Base-by-base conservation (phyloP, 2,113 vertebrate genomes). In the Propithecus coquereli region DNA sequence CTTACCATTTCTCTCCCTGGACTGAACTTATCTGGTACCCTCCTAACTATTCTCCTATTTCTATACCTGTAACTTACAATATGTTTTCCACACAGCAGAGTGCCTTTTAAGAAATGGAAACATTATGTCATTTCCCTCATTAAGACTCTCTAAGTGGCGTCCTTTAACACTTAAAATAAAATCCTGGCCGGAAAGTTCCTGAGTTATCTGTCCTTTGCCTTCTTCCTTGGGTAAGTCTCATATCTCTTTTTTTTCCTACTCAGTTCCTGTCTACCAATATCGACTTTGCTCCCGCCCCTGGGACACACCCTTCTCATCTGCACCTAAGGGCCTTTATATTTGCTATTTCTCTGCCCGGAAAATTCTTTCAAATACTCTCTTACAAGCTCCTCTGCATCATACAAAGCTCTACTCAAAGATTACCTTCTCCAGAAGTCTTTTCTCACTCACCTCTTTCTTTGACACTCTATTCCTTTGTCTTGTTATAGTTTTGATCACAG, bases 141-240 rank as follows among this genome's bases (percentile, higher is more conserved):
- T 80, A 73, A 89, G 68, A 52, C 8, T 14, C 43, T 89, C 18
- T 52, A 59, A 66, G 45, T 86, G 17, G 23, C 50, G 63, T 74
- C 23, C 18, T 73, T 88, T 70, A 87, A 54, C 37, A 83, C 25
- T 47, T 76, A 89, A 82, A 96, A 80, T 71, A 91, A 81, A 96
- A 80, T 73, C 7, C 20, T 91, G 37, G 45, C 32, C 47, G 73
- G 22, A 79, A 89, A 52, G 11, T 54, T 68, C 32, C 22, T 43
- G 32, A n/a, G 43, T 4, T 8, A 47, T 50, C 23, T 40, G 32
- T 2, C 20, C 30, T 30, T 17, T 66, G 22, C 20, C 74, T 86
- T 79, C 27, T 73, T 23, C 45, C 45, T 32, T 68, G 50, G 27
- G 8, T 71, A 20, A 3, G 10, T 65, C 17, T 20, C 43, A 9